Evolutionary conservation across 2,113 vertebrate species (phyloP).

Genomic region (Anhinga anhinga): DNA sequence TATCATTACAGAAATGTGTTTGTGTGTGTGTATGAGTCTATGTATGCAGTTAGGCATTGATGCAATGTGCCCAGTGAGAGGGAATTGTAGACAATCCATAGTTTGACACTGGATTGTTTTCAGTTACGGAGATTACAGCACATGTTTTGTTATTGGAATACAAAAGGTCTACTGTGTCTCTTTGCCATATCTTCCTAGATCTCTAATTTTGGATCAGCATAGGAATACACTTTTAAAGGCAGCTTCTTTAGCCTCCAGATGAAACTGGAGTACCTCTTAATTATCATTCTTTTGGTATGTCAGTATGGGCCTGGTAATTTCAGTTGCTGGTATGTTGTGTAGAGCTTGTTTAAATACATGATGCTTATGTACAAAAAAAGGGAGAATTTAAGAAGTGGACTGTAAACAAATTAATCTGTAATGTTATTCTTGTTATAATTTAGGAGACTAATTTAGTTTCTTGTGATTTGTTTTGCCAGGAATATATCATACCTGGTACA

Average conservation of each 20-base stretch:
- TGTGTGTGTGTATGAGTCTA: accelerated
- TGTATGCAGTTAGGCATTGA: not conserved
- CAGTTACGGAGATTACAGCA: not conserved
- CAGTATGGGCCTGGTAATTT: not conserved
- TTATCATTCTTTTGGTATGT: not conserved
- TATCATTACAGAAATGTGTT: not conserved
- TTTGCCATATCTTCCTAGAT: not conserved
- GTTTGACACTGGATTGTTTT: not conserved
- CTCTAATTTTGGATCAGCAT: not conserved
- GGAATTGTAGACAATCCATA: not conserved
- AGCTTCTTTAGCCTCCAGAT: not conserved
- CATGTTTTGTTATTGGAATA: not conserved
- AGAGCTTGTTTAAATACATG: not conserved
- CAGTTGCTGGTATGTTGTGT: not conserved
- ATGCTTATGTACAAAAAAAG: not conserved
- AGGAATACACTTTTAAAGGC: not conserved
- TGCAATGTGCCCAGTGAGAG: not conserved
- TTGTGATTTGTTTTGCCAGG: not conserved
- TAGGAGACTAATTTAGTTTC: not conserved
- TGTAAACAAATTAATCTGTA: not conserved
- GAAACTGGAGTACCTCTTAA: not conserved
- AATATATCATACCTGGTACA: not conserved
- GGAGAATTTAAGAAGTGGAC: not conserved
- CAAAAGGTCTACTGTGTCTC: not conserved
- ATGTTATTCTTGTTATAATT: not conserved